These are phyloP conservation scores for Turritopsis rubra DNA, from an alignment of 30 jellyfish, hydroid and myxozoan genomes.

Conservation along the genomic window DNA sequence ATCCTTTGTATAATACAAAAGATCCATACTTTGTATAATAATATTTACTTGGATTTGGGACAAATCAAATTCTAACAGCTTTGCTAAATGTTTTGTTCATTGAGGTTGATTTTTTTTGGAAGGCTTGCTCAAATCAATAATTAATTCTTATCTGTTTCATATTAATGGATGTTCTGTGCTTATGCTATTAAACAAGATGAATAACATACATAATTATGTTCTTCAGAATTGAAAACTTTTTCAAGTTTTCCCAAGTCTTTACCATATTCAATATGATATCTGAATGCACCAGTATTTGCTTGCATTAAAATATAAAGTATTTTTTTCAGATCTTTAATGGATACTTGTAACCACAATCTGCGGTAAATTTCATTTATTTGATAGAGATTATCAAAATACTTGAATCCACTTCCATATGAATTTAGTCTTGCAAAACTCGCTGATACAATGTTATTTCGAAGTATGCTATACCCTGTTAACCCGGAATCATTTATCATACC, in stretches of 20 bases:
- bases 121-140: too few species aligned
- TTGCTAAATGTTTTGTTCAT: too few species aligned
- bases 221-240: neutral
- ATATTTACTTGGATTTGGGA: too few species aligned
- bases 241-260: neutral
- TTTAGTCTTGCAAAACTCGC: neutral
- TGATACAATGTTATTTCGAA: neutral
- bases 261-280: neutral
- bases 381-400: neutral
- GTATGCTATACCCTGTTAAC: neutral
- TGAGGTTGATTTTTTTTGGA: too few species aligned
- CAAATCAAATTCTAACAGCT: too few species aligned
- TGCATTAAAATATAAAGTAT: neutral
- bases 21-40: too few species aligned
- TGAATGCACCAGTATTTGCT: neutral
- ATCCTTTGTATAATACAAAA: too few species aligned
- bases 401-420: neutral
- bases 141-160: too few species aligned
- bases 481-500: neutral
- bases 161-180: too few species aligned
- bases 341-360: neutral
- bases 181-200: too few species aligned
- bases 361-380: neutral
- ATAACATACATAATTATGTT: neutral
- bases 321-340: neutral